These are phyloP conservation scores for Labeo calbasu DNA, from an alignment of 2,797 vertebrate species.

Conservation along the genomic window DNA sequence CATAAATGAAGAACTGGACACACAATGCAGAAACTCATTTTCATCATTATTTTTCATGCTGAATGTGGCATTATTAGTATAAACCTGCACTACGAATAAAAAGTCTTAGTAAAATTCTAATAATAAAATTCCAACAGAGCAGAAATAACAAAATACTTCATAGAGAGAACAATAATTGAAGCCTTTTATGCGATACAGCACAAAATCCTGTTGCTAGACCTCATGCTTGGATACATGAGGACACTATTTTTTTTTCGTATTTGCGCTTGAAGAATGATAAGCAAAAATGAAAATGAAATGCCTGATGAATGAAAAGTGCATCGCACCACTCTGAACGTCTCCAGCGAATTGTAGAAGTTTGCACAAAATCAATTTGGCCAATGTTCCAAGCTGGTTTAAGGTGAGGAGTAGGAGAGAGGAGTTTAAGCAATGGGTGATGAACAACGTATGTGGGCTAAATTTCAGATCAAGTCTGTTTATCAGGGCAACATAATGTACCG, in stretches of 20 bases:
- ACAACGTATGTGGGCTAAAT: slow-evolving; percentile 27
- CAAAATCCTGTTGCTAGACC: neutral
- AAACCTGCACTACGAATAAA: neutral
- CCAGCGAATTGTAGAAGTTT: slow-evolving; percentile 24
- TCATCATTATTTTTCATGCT: neutral
- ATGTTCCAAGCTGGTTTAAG: slow-evolving; percentile 22
- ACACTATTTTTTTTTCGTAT: neutral
- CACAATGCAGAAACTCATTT: neutral
- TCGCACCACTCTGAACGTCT: neutral
- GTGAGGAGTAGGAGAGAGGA: slow-evolving; percentile 16
- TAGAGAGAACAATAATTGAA: slow-evolving; percentile 4
- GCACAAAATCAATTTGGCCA: slow-evolving; percentile 26
- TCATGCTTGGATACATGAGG: neutral
- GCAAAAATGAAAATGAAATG: slow-evolving; percentile 16
- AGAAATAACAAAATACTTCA: slow-evolving; percentile 6
- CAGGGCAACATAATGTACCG: slow-evolving; percentile 72
- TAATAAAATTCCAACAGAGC: slow-evolving; percentile 6
- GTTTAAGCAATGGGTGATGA: slow-evolving; percentile 33
- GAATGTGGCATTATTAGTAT: neutral
- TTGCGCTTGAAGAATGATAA: slow-evolving; percentile 7
- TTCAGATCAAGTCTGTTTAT: slow-evolving; percentile 44
- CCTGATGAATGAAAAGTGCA: slow-evolving; percentile 17
- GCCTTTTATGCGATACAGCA: neutral
- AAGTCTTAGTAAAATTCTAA: neutral
- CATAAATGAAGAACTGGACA: neutral